Evolutionary conservation across 1,140 invertebrate genomes (phyloP).

Genomic region (Formica selysi): DNA sequence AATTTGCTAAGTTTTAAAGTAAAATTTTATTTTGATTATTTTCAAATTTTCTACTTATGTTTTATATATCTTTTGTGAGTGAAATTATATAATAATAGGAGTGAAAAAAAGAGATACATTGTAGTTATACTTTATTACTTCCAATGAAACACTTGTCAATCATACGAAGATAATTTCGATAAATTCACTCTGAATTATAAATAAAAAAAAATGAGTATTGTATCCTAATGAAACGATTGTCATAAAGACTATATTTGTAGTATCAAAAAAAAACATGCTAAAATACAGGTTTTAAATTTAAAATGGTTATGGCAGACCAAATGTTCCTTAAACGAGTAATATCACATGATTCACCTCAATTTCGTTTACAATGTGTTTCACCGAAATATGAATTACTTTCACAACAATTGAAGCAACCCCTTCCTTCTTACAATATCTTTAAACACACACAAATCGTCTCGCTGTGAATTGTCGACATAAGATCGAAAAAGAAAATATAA

Average conservation of each 20-base stretch:
- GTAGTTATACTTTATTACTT: neutral
- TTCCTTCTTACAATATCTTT: neutral
- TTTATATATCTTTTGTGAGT: neutral
- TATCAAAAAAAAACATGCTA: neutral
- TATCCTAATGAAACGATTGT: neutral
- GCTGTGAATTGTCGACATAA: neutral
- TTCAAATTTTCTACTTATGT: neutral
- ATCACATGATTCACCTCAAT: neutral
- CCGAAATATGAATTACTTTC: neutral
- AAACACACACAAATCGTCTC: neutral
- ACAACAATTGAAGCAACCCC: neutral
- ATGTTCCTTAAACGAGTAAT: neutral
- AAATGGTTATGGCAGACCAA: neutral
- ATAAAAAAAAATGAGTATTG: neutral
- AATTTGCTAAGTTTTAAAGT: neutral
- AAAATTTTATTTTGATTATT: neutral
- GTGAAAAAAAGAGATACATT: neutral
- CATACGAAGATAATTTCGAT: neutral
- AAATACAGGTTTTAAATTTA: neutral
- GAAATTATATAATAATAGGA: constrained; percentile 5
- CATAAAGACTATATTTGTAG: neutral
- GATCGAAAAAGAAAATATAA: neutral
- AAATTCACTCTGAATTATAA: neutral
- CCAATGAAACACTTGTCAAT: neutral
- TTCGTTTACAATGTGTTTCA: neutral